Percentiles rank a stretch among this genome's conserved stretches.
Conservation (phyloP, 2,888 invertebrate species). For the Neoascia interrupta region DNA sequence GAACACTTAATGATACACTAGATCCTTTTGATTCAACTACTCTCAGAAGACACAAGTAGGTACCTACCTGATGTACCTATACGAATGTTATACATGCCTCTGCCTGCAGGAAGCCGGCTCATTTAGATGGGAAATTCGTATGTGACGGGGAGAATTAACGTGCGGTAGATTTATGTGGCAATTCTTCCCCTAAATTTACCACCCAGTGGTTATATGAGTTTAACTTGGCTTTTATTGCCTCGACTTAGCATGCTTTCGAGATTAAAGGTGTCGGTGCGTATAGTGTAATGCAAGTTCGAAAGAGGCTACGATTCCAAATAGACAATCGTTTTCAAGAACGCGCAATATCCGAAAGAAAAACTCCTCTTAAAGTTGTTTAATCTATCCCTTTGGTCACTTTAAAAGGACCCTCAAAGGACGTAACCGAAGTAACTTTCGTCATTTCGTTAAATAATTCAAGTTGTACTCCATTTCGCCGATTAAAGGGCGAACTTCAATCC, state of each 20-base stretch:
- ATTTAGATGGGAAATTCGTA: conserved; percentile 26
- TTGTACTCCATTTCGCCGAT: too few species aligned
- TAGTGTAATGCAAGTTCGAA: background rate
- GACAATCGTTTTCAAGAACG: conserved; percentile 16
- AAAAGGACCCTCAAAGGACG: conserved; percentile 48
- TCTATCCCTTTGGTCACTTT: too few species aligned
- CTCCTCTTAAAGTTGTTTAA: conserved; percentile 23
- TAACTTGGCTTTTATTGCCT: conserved; percentile 50
- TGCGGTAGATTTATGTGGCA: conserved; percentile 57
- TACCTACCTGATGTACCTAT: conserved; percentile 4
- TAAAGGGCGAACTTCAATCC: too few species aligned
- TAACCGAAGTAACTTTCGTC: conserved; percentile 38
- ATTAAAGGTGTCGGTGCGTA: background rate
- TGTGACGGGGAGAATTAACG: conserved; percentile 60
- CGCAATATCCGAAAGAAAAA: conserved; percentile 24
- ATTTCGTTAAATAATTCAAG: conserved; percentile 56
- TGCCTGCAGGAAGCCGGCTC: too few species aligned
- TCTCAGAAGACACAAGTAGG: too few species aligned
- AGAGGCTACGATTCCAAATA: background rate
- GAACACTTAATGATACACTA: conserved; percentile 57
- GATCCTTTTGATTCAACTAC: conserved; percentile 63
- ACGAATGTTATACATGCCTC: too few species aligned
- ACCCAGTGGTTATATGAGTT: conserved; percentile 36
- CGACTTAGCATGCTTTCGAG: conserved; percentile 13
- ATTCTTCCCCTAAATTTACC: conserved; percentile 50